Base-by-base conservation (phyloP, 2,113 vertebrate genomes). In the Gasterosteus aculeatus region DNA sequence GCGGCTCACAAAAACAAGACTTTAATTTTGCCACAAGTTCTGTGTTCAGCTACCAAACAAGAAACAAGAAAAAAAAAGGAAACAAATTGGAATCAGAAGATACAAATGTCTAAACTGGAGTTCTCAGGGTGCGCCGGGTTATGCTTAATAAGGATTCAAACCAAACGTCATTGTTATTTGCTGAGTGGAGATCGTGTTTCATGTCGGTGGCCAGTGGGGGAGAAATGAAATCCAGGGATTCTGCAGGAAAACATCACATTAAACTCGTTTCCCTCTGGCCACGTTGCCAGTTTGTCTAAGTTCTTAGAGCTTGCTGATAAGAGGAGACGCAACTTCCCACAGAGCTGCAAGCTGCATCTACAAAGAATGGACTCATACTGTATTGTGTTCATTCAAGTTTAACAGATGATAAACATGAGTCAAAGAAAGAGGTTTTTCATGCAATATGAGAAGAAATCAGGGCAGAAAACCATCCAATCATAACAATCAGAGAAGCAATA, bases 221-320 rank as follows among this genome's bases (percentile, higher is more conserved):
- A 59, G 18, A 60, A 59, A 59, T 78, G 53, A 63, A 65, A 81
- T 66, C 26, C 66, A 69, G 51, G 5, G 56, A 58, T 82, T 54
- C 63, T 68, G 65, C 53, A 66, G 10, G 8, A 70, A 51, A 47
- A 15, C 59, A 69, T 63, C 49, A 49, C 60, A 74, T 63, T 62
- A 71, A 79, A 77, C 35, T 19, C 22, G n/a, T 10, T 62, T 81
- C 22, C 41, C 29, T 11, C 51, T 11, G 59, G 63, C 53, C 78
- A 42, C 14, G 5, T 66, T 59, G 62, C 75, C 78, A 84, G 71
- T 87, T 70, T 53, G 74, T 84, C 59, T 83, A 57, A 72, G 80
- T 69, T 58, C 60, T 62, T 62, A 6, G 22, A 62, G 16, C 39
- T 57, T 51, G 42, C 68, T 51, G 57, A 68, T 16, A 41, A 58